Evolutionary conservation across 1,140 invertebrate genomes (phyloP).

Genomic region (Drosophila tsacasi): DNA sequence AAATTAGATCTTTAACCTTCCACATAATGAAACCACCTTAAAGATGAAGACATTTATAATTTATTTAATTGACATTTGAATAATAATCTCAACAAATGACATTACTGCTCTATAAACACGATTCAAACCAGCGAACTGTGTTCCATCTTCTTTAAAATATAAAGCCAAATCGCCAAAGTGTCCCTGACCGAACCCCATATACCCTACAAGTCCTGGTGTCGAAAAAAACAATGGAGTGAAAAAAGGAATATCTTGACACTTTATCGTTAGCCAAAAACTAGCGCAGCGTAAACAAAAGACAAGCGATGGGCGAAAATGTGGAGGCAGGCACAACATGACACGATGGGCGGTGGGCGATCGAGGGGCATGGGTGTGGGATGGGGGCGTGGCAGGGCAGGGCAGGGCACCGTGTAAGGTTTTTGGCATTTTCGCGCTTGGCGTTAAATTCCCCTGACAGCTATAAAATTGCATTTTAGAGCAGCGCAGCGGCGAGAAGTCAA

Average conservation of each 20-base stretch:
- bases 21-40: too few relatives aligned
- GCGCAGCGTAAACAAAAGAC: conserved; percentile 71
- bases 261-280: conserved; percentile 83
- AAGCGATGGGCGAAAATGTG: conserved; percentile 36
- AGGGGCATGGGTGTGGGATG: neutral
- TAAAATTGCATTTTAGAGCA: conserved; percentile 84
- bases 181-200: conserved; percentile 1
- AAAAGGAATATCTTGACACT: conserved; percentile 78
- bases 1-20: too few relatives aligned
- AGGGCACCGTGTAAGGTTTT: conserved; percentile 51
- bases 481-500: conserved; percentile 40
- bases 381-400: conserved; percentile 4
- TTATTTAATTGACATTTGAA: too few relatives aligned
- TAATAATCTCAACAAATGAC: too few relatives aligned
- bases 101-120: too few relatives aligned
- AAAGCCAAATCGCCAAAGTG: neutral
- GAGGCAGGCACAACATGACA: conserved; percentile 74
- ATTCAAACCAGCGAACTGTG: neutral
- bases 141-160: neutral
- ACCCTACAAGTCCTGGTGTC: conserved; percentile 1
- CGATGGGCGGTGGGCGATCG: conserved; percentile 8
- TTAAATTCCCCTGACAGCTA: conserved; percentile 83
- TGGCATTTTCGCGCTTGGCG: conserved; percentile 83
- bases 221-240: conserved; percentile 52
- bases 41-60: too few relatives aligned